Evolutionary conservation across 2,888 invertebrate species (phyloP).

Genomic region (Encarsia formosa): DNA sequence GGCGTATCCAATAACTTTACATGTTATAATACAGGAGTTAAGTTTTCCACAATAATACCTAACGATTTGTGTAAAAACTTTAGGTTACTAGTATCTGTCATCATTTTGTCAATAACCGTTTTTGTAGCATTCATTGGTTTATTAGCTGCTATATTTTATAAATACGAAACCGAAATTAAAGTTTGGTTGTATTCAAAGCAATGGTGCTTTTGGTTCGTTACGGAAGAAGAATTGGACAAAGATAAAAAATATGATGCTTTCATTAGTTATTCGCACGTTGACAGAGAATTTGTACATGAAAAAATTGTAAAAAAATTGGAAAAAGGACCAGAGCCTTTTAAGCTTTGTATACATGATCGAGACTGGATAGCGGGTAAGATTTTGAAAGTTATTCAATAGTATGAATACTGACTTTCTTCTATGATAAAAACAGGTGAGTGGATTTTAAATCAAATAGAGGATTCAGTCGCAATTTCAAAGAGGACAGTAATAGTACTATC

Average conservation of each 20-base stretch:
- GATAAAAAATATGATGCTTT: slow-evolving; percentile 72
- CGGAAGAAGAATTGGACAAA: slow-evolving; percentile 67
- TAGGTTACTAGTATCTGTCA: background rate
- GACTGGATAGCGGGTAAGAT: slow-evolving; percentile 72
- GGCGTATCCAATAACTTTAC: slow-evolving; percentile 2
- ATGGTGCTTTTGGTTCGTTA: slow-evolving; percentile 61
- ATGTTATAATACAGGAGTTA: slow-evolving; percentile 5
- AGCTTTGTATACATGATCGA: slow-evolving; percentile 70
- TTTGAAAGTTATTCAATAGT: too few relatives aligned
- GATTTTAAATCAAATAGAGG: slow-evolving; percentile 66
- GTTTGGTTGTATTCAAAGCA: slow-evolving; percentile 65
- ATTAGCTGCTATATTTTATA: slow-evolving; percentile 42
- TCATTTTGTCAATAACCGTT: slow-evolving; percentile 36
- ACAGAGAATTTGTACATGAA: slow-evolving; percentile 67
- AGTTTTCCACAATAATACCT: slow-evolving; percentile 15
- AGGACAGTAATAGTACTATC: slow-evolving; percentile 69
- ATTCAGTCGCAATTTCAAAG: slow-evolving; percentile 67
- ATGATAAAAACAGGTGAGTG: slow-evolving; percentile 68
- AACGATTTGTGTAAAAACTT: slow-evolving; percentile 24
- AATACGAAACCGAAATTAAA: slow-evolving; percentile 60
- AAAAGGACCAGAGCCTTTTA: slow-evolving; percentile 59
- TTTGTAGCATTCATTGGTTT: slow-evolving; percentile 52
- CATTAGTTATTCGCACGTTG: slow-evolving; percentile 74
- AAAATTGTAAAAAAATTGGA: slow-evolving; percentile 66
- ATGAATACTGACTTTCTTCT: too few relatives aligned